Evolutionary conservation across 2,113 vertebrate genomes (phyloP).

Genomic region (Chaetodon trifascialis): DNA sequence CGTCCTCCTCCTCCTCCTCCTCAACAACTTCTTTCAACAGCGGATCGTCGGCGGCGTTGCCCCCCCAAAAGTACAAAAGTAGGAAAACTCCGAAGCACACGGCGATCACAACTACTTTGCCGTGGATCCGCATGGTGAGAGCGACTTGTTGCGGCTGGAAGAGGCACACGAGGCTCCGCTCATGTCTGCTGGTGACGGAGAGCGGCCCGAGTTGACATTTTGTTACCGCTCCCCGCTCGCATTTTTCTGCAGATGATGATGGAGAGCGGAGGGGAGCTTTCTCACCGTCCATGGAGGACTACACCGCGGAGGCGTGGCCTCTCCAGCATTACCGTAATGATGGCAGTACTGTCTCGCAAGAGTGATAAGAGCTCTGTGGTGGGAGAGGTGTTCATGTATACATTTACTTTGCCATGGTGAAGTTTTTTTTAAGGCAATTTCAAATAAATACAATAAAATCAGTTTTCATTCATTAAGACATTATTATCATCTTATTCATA

Average conservation of each 20-base stretch:
- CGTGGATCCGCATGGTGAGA: constrained; percentile 83
- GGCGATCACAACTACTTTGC: constrained; percentile 80
- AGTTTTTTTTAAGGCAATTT: not conserved
- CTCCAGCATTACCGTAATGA: constrained; percentile 71
- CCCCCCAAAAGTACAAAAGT: constrained; percentile 87
- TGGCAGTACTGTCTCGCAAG: not conserved
- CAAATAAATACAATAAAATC: not conserved
- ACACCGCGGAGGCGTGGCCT: constrained; percentile 76
- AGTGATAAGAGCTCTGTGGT: too few relatives aligned
- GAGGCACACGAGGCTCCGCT: constrained; percentile 46
- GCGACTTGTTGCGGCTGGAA: constrained; percentile 54
- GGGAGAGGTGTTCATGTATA: not conserved
- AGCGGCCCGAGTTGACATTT: constrained; percentile 65
- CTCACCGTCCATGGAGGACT: constrained; percentile 68
- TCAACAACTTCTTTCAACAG: constrained; percentile 73
- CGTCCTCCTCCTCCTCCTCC: constrained; percentile 27
- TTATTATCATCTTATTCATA: not conserved
- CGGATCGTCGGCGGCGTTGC: constrained; percentile 80
- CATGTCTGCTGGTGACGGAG: constrained; percentile 74
- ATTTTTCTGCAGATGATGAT: constrained; percentile 77
- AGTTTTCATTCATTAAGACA: not conserved
- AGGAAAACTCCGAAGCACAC: constrained; percentile 85
- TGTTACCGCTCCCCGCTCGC: constrained; percentile 72
- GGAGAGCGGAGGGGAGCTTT: constrained; percentile 68
- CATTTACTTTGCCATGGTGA: not conserved